A percentile compares a stretch with the other conserved stretches of the same genome.
These are phyloP conservation scores for Bombycilla garrulus DNA, from an alignment of 2,113 vertebrate genomes.

Conservation along the genomic window DNA sequence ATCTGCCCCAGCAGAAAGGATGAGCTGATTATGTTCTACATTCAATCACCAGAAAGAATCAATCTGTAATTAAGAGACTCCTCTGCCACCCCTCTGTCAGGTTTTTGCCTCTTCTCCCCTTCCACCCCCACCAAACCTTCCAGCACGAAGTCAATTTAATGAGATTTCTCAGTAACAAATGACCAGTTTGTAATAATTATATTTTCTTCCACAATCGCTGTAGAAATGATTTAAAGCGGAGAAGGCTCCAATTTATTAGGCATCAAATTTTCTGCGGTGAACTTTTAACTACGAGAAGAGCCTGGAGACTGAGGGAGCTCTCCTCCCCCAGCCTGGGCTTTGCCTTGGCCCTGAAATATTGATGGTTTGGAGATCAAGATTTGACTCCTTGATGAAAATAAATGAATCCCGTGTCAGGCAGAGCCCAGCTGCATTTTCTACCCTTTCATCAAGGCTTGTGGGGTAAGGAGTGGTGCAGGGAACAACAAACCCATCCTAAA, in stretches of 20 bases:
- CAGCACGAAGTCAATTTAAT: conserved; percentile 70
- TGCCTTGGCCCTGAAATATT: conserved; percentile 51
- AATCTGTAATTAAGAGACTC: conserved; percentile 71
- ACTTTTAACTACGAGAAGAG: conserved; percentile 61
- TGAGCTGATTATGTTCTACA: conserved; percentile 49
- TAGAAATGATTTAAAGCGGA: conserved; percentile 73
- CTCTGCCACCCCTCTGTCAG: neutral
- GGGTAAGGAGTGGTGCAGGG: neutral
- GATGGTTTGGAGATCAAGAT: conserved; percentile 43
- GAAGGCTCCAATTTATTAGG: conserved; percentile 76
- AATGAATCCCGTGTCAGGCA: conserved; percentile 1
- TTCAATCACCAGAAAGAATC: conserved; percentile 69
- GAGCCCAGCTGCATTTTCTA: neutral
- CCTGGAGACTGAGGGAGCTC: conserved; percentile 21
- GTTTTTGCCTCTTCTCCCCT: neutral
- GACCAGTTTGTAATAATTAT: conserved; percentile 80
- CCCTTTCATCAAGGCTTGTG: neutral
- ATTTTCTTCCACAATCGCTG: conserved; percentile 66
- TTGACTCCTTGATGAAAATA: conserved; percentile 57
- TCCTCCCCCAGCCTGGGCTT: conserved; percentile 31
- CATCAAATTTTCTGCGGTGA: conserved; percentile 70
- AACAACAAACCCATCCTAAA: neutral
- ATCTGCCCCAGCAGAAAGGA: neutral
- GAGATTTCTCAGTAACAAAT: conserved; percentile 78
- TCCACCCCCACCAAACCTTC: conserved; percentile 40